A percentile compares a stretch with the other conserved stretches of the same genome.
phyloP scores from a whole-genome alignment of 1,140 invertebrate species.

The Acromyrmex echinatior region DNA sequence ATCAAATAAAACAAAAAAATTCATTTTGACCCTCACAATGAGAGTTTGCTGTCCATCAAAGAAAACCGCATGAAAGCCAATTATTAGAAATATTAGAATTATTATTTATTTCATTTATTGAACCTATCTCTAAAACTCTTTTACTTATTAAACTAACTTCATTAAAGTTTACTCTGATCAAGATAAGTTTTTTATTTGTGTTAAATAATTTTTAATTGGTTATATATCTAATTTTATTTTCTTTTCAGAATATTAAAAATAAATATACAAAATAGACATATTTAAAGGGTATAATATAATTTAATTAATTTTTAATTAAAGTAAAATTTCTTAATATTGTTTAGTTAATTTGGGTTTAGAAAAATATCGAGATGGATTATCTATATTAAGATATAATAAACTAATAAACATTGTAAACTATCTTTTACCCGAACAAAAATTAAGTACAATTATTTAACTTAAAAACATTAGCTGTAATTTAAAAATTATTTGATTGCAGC shows the following conservation, averaged over 20 bases:
- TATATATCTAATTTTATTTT: background rate
- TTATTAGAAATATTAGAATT: too few species aligned
- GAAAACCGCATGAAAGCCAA: too few species aligned
- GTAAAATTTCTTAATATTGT: too few species aligned
- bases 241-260: background rate
- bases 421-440: background rate
- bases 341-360: too few species aligned
- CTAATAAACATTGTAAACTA: too few species aligned
- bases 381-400: too few species aligned
- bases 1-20: background rate
- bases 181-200: background rate
- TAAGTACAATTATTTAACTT: background rate
- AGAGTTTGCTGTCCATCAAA: too few species aligned
- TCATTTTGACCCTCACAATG: too few species aligned
- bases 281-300: background rate
- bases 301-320: background rate
- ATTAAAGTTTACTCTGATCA: background rate
- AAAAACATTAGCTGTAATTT: background rate
- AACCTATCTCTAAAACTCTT: background rate
- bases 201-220: background rate
- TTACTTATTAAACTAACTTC: background rate
- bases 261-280: background rate
- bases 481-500: constrained; percentile 12
- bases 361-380: too few species aligned
- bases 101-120: background rate